Evolutionary conservation across 2,888 invertebrate species (phyloP), one percentile per base, ranked within the genome.

Genomic region (Laothoe populi): DNA sequence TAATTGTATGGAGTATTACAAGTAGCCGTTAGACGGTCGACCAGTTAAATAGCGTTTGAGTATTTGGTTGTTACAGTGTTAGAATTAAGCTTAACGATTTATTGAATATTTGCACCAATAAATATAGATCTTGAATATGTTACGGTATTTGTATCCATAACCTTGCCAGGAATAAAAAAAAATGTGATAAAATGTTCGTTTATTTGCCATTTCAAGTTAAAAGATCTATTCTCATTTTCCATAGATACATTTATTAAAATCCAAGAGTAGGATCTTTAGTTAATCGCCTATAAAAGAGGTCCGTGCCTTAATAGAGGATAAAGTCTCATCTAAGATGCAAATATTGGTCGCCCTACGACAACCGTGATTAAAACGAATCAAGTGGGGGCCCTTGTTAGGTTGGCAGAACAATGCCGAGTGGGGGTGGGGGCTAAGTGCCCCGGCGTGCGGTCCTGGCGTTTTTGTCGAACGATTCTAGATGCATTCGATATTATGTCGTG

Each of bases 351-450:
- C 67, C 67, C 62, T 62, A 66, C 62, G 63, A 44, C 42, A 65
- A 59, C 48, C 62, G 65, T 70, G 68, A 70, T 72, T 72, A 70
- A 70, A 73, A 67, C 60, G 59, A 73, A 70, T 70, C 63, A 69
- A 70, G 66, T 66, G 62, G 62, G 61, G 60, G 58, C 67, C 40
- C 13, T 38, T 26, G 67, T 66, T 63, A 66, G 66, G 66, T 69
- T 71, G 61, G 45, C 53, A 64, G 62, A 62, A 73, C 66, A 71
- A 73, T 68, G 64, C 63, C 26, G n/a, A 21, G 31, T 21, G 19
- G 24, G 44, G 16, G 19, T 21, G 19, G 21, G 23, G 49, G n/a
- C 13, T 11, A 21, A 35, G 61, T 48, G 44, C 48, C 11, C 21
- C 61, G 57, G 61, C 24, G 31, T 53, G 40, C 45, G 59, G 35